Base-by-base conservation (phyloP, 2,888 invertebrate species). In the Drosophila eohydei region DNA sequence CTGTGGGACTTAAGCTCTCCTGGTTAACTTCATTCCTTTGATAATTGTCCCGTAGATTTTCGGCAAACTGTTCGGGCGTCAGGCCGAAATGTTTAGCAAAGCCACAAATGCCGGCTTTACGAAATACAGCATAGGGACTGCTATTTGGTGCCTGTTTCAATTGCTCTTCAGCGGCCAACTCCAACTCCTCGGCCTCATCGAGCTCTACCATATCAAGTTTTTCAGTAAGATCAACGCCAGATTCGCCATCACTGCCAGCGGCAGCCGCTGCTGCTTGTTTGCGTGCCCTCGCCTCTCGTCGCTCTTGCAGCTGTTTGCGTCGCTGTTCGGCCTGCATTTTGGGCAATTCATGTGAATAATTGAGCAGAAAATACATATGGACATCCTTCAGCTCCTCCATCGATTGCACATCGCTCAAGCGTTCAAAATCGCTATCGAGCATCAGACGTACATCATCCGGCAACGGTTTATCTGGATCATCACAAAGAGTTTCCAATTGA, bases 21-120 rank as follows among this genome's bases (percentile, higher is more conserved):
- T 99, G 98, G 56, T 98, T 98, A 2, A 99, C 97, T 90, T 99
- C 99, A 92, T 98, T 97, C 14, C 98, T 94, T 92, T 98, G 97
- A 92, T 99, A 99, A 92, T 98, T 98, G 91, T 99, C 98, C 1
- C 98, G 95, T 8, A 99, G 94, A 93, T 99, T 99, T 93, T 99
- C 98, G 0, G 98, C 98, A 92, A 98, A 98, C 93, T 99, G 96
- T 91, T 98, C 97, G 0, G 99, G 98, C 0, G 96, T 95, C 58
- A 99, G 93, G 71, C 99, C 99, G 93, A 99, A 99, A 91, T 96
- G 96, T 91, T 96, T 97, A 3, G 97, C 97, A 50, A 99, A 94
- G 0, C 96, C 95, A 94, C 96, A 95, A 12, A 98, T 94, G 30
- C 97, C 97, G 3, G 97, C 97, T 91, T 96, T 96, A 59, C 96